Conservation (phyloP, 1,140 invertebrate genomes). For the Drosophila equinoxialis region DNA sequence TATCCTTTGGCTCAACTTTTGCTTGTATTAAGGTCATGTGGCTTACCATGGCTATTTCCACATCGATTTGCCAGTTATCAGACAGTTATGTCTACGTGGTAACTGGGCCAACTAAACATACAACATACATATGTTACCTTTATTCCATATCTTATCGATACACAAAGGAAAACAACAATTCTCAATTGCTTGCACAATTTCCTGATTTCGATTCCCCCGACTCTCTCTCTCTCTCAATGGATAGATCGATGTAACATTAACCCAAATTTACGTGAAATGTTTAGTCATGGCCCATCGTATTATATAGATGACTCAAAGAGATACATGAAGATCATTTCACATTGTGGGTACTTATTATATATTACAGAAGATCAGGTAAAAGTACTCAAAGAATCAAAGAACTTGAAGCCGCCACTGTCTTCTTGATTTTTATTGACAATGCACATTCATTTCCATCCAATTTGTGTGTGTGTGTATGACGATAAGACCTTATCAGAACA, state of each 20-base stretch:
- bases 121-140: neutral
- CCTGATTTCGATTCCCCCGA: neutral
- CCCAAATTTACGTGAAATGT: neutral
- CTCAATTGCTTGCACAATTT: constrained; percentile 10
- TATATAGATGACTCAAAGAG: neutral
- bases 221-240: neutral
- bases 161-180: neutral
- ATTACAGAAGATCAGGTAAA: neutral
- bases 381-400: neutral
- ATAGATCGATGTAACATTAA: neutral
- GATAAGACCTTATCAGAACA: constrained; percentile 1
- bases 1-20: constrained; percentile 4
- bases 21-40: neutral
- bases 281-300: neutral
- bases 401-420: neutral
- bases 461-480: neutral
- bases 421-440: neutral
- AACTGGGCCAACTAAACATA: constrained; percentile 2
- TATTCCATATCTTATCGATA: constrained; percentile 1
- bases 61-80: constrained; percentile 8
- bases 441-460: neutral
- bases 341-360: neutral
- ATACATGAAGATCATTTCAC: neutral
- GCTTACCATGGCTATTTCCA: neutral
- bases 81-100: neutral